These are phyloP conservation scores for Sebastes kiyomatsui DNA, from an alignment of 2,797 vertebrate genomes.

Conservation along the genomic window DNA sequence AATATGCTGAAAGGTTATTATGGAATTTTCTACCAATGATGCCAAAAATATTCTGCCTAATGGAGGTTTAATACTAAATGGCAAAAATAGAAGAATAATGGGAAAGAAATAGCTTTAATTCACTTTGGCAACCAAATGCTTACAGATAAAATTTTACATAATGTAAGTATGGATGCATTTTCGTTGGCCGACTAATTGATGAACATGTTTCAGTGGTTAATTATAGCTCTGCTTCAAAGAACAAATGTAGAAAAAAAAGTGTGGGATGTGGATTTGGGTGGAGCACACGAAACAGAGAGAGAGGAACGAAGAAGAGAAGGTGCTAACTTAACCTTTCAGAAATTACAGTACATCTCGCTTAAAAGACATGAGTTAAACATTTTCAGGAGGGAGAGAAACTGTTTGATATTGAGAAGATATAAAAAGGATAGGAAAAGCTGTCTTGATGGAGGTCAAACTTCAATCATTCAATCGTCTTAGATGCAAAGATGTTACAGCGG, in stretches of 20 bases:
- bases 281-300: neutral
- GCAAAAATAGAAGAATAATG: neutral
- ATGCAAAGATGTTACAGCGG: neutral
- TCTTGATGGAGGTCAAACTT: slow-evolving; percentile 20
- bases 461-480: neutral
- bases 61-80: neutral
- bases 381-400: neutral
- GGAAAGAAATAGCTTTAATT: neutral
- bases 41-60: no score
- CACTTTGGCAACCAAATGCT: neutral
- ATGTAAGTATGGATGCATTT: neutral
- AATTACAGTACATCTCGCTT: neutral
- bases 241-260: neutral
- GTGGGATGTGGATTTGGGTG: neutral
- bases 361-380: neutral
- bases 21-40: no score
- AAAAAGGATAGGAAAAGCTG: neutral
- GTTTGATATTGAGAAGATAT: neutral
- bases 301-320: neutral
- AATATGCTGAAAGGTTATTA: no score
- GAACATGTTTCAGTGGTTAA: neutral
- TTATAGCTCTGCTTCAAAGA: slow-evolving; percentile 2
- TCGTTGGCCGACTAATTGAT: slow-evolving; percentile 1
- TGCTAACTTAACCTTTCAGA: neutral
- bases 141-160: neutral